phyloP scores from a whole-genome alignment of 2,797 vertebrate species.

The Atherinosoma microstoma region DNA sequence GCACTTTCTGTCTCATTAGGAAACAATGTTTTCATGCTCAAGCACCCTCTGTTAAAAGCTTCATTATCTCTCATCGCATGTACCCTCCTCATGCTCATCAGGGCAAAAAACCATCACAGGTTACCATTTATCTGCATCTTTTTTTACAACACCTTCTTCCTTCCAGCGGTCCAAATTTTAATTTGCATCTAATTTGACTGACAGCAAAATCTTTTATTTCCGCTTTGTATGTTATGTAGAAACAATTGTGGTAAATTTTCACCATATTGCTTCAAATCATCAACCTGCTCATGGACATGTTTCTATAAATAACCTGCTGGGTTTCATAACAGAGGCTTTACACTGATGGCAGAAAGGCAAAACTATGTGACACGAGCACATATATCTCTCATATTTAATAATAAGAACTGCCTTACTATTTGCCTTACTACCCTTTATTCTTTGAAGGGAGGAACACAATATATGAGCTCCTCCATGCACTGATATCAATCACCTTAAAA shows the following conservation, averaged over 20 bases:
- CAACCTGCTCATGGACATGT: constrained; percentile 59
- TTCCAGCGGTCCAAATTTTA: constrained; percentile 45
- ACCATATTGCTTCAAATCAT: constrained; percentile 61
- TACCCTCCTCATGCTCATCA: constrained; percentile 1
- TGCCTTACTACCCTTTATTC: constrained; percentile 25
- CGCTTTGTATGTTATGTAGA: constrained; percentile 47
- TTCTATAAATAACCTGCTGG: constrained; percentile 74
- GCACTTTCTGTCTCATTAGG: constrained; percentile 18
- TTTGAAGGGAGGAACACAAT: constrained; percentile 16
- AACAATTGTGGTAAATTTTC: constrained; percentile 59
- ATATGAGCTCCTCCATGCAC: constrained; percentile 15
- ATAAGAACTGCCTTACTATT: constrained; percentile 31
- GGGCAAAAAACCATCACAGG: constrained; percentile 32
- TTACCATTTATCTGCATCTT: constrained; percentile 43
- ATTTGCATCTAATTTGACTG: constrained; percentile 59
- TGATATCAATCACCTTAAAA: constrained; percentile 13
- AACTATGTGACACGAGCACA: constrained; percentile 35
- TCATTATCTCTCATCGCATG: constrained; percentile 38
- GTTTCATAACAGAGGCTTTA: constrained; percentile 63
- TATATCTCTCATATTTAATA: constrained; percentile 40
- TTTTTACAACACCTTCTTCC: constrained; percentile 28
- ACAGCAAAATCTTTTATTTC: constrained; percentile 41
- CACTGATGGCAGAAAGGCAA: constrained; percentile 49
- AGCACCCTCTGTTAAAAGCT: constrained; percentile 36
- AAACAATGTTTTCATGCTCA: constrained; percentile 15